Conservation (phyloP, 2,113 vertebrate genomes). For the Syngnathus typhle region DNA sequence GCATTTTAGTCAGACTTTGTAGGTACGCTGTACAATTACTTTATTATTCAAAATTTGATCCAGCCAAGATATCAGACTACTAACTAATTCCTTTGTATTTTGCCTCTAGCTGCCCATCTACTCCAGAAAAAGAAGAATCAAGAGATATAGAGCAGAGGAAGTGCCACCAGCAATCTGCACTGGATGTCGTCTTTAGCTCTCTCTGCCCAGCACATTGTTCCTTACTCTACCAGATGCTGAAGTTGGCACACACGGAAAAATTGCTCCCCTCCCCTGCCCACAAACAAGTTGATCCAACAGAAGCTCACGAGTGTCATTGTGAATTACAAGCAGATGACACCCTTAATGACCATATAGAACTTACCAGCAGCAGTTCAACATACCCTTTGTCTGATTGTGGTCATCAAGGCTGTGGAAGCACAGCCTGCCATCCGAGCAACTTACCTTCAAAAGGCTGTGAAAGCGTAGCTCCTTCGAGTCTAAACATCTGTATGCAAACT, state of each 20-base stretch:
- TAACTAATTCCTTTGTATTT: conserved; percentile 45
- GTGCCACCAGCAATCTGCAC: conserved; percentile 28
- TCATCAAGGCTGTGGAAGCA: conserved; percentile 25
- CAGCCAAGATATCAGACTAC: conserved; percentile 13
- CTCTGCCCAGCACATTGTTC: conserved; percentile 57
- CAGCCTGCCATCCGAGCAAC: conserved; percentile 23
- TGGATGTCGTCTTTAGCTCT: conserved; percentile 47
- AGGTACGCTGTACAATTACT: background rate
- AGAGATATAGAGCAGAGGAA: conserved; percentile 21
- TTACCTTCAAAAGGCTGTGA: conserved; percentile 65
- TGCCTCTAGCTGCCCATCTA: conserved; percentile 45
- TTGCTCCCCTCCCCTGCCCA: conserved; percentile 19
- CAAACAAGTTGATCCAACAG: conserved; percentile 21
- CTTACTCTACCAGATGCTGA: conserved; percentile 58
- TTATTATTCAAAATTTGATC: conserved; percentile 1
- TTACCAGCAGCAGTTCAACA: conserved; percentile 5
- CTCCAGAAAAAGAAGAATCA: conserved; percentile 35
- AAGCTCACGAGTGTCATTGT: conserved; percentile 41
- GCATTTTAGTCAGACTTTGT: background rate
- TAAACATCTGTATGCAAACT: conserved; percentile 70
- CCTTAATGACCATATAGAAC: conserved; percentile 32
- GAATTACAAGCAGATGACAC: conserved; percentile 19
- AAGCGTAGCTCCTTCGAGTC: conserved; percentile 27
- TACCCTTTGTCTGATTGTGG: conserved; percentile 25
- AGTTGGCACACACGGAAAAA: conserved; percentile 47